phyloP scores from a whole-genome alignment of 2,888 invertebrate species.

The Ectemnius lituratus region DNA sequence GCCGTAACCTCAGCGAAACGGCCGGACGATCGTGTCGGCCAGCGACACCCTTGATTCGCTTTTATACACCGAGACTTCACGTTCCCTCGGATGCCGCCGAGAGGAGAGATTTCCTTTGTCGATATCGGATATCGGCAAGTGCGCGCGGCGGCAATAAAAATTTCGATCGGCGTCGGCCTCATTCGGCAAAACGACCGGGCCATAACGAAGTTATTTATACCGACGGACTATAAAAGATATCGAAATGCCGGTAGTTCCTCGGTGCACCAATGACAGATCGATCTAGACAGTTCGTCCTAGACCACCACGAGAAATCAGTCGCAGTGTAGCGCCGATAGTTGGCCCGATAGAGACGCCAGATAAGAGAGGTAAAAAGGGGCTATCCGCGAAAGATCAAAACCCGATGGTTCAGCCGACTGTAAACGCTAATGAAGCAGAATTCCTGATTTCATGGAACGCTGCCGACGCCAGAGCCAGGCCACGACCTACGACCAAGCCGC shows the following conservation, averaged over 20 bases:
- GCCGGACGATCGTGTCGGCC: background rate
- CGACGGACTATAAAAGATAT: constrained; percentile 35
- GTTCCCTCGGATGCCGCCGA: background rate
- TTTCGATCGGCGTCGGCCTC: constrained; percentile 14
- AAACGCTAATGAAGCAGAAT: constrained; percentile 55
- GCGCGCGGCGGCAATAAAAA: constrained; percentile 30
- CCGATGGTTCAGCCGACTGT: constrained; percentile 36
- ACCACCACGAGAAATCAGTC: background rate
- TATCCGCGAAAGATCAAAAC: constrained; percentile 41
- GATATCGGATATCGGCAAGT: constrained; percentile 9
- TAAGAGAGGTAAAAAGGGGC: constrained; percentile 28
- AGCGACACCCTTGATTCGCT: background rate
- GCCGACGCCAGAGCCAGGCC: background rate
- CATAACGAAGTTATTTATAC: constrained; percentile 43
- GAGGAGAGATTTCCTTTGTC: constrained; percentile 10
- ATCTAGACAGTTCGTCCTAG: constrained; percentile 15
- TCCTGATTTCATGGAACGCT: constrained; percentile 47
- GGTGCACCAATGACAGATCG: constrained; percentile 29
- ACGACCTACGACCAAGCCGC: too few relatives aligned
- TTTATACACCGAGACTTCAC: too few relatives aligned
- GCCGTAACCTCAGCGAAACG: background rate
- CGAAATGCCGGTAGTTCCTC: constrained; percentile 22
- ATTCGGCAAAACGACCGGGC: constrained; percentile 7
- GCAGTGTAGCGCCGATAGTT: background rate
- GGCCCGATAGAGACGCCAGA: background rate